Conservation (phyloP, 2,113 vertebrate genomes). For the Microtus montanus region DNA sequence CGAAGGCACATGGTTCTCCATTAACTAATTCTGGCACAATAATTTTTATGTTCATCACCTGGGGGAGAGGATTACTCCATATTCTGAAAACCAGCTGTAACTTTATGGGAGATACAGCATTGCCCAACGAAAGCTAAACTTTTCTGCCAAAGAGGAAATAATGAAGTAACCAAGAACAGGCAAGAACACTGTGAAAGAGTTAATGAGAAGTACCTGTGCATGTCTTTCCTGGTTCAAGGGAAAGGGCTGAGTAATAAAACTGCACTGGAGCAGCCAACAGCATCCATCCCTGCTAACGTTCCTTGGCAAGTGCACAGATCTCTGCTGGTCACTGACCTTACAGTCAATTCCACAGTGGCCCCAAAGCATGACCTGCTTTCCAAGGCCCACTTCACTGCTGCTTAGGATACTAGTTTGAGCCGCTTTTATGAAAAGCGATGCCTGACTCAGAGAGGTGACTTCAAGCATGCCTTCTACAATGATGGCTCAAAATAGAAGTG, state of each 20-base stretch:
- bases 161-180: constrained; percentile 53
- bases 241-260: constrained; percentile 58
- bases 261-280: constrained; percentile 55
- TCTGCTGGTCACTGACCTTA: constrained; percentile 48
- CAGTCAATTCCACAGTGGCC: constrained; percentile 26
- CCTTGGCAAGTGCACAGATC: constrained; percentile 67
- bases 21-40: constrained; percentile 79
- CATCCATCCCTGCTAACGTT: constrained; percentile 50
- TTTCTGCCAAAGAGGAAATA: constrained; percentile 68
- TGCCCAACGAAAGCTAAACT: constrained; percentile 53
- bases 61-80: constrained; percentile 58
- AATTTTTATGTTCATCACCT: constrained; percentile 75
- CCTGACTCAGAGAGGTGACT: constrained; percentile 36
- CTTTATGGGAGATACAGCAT: constrained; percentile 58
- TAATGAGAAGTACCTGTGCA: constrained; percentile 60
- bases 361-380: neutral
- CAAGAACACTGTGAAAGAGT: constrained; percentile 69
- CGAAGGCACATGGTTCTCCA: constrained; percentile 57
- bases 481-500: constrained; percentile 4
- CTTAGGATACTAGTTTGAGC: neutral
- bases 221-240: constrained; percentile 54
- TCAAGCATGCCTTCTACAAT: neutral
- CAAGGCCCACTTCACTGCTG: constrained; percentile 46
- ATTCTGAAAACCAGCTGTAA: constrained; percentile 54
- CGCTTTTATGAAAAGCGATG: constrained; percentile 46